These are phyloP conservation scores for Cariama cristata DNA, from an alignment of 2,113 vertebrate species.

Conservation along the genomic window DNA sequence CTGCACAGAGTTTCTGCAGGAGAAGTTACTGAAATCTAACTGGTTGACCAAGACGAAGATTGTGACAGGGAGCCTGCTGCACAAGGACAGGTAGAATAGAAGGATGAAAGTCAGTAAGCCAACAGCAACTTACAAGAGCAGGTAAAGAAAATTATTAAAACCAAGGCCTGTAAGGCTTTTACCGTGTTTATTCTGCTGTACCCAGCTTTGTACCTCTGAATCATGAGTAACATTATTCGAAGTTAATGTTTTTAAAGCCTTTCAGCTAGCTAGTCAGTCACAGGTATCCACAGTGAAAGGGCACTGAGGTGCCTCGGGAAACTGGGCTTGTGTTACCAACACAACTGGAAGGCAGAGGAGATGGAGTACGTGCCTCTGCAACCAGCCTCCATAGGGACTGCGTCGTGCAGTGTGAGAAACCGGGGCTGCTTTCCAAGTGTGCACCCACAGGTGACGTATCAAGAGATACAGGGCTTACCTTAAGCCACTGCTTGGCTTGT, in stretches of 20 bases:
- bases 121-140: not conserved
- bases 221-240: not conserved
- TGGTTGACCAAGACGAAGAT: not conserved
- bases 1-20: not conserved
- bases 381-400: not conserved
- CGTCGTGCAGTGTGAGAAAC: not conserved
- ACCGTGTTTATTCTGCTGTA: not conserved
- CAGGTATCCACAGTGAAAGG: not conserved
- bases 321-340: not conserved
- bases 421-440: not conserved
- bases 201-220: not conserved
- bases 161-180: not conserved
- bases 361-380: fast-evolving
- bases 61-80: not conserved
- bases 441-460: not conserved
- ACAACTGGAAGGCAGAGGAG: not conserved
- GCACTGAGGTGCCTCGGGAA: not conserved
- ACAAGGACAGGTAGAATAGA: not conserved
- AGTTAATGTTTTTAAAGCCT: not conserved
- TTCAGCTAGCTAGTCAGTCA: not conserved
- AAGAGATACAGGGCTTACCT: not conserved
- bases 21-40: not conserved
- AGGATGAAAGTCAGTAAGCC: not conserved
- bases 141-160: not conserved
- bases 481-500: not conserved